A percentile compares a stretch with the other conserved stretches of the same genome.
phyloP scores from a whole-genome alignment of 2,113 vertebrate species.

The Pangasianodon gigas region DNA sequence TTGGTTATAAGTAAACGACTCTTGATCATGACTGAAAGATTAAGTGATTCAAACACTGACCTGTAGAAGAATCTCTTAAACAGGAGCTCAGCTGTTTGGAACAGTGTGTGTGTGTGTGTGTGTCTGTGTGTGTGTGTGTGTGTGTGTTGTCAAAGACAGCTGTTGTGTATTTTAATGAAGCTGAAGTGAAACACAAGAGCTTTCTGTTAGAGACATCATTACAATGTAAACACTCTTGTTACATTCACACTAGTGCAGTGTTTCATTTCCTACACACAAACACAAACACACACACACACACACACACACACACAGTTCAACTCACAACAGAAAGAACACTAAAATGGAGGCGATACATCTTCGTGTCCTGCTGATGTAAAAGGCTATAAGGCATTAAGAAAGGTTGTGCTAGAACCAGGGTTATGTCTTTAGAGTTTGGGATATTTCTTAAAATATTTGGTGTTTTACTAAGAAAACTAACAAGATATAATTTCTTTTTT shows the following conservation, averaged over 20 bases:
- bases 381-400: too few species aligned
- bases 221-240: not conserved
- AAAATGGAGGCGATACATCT: too few species aligned
- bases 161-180: not conserved
- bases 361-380: too few species aligned
- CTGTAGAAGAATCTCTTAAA: not conserved
- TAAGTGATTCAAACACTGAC: not conserved
- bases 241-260: not conserved
- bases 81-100: not conserved
- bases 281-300: not conserved
- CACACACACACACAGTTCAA: too few species aligned
- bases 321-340: too few species aligned
- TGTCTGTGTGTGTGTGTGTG: slow-evolving; percentile 9
- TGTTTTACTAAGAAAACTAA: too few species aligned
- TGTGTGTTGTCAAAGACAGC: not conserved
- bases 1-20: too few species aligned
- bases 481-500: too few species aligned
- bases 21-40: not conserved
- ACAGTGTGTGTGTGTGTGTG: not conserved
- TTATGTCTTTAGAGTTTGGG: too few species aligned
- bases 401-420: too few species aligned
- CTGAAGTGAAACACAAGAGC: not conserved
- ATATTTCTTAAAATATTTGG: too few species aligned
- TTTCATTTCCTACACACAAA: not conserved
- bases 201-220: not conserved